Percentiles rank a stretch among this genome's conserved stretches.
These are phyloP conservation scores for Erynnis tages DNA, from an alignment of 2,888 invertebrate species.

Conservation along the genomic window DNA sequence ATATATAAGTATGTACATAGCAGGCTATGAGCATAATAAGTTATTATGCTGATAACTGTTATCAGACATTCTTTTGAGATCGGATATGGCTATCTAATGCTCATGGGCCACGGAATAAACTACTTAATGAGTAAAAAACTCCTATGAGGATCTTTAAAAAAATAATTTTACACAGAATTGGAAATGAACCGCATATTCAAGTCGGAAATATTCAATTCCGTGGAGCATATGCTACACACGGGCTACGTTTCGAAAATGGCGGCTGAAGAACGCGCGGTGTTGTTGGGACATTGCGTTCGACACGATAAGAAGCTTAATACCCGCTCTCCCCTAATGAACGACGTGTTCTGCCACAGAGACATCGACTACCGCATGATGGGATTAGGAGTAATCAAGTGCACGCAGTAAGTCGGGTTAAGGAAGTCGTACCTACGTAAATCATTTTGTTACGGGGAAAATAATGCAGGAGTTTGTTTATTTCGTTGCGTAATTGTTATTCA, in stretches of 20 bases:
- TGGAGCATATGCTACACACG: conserved; percentile 69
- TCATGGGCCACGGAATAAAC: no score
- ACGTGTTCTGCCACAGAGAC: conserved; percentile 77
- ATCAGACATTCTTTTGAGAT: no score
- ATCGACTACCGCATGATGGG: conserved; percentile 83
- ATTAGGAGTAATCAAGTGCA: conserved; percentile 69
- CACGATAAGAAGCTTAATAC: conserved; percentile 80
- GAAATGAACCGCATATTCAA: conserved; percentile 83
- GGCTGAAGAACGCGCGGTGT: conserved; percentile 74
- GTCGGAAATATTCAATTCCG: conserved; percentile 81
- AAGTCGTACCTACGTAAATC: background rate
- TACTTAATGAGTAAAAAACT: no score
- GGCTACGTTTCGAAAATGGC: conserved; percentile 61
- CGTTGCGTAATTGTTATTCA: no score
- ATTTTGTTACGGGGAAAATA: background rate
- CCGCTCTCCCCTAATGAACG: conserved; percentile 81
- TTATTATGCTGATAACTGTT: no score
- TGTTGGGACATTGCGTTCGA: conserved; percentile 76
- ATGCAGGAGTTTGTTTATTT: background rate
- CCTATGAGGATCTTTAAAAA: no score
- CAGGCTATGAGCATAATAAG: no score
- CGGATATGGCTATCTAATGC: no score
- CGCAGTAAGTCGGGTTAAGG: conserved; percentile 46
- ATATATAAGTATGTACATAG: no score
- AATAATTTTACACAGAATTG: conserved; percentile 62